Percentiles rank a stretch among this genome's conserved stretches.
phyloP scores from a whole-genome alignment of 1,140 invertebrate genomes.

The Temnothorax nylanderi region DNA sequence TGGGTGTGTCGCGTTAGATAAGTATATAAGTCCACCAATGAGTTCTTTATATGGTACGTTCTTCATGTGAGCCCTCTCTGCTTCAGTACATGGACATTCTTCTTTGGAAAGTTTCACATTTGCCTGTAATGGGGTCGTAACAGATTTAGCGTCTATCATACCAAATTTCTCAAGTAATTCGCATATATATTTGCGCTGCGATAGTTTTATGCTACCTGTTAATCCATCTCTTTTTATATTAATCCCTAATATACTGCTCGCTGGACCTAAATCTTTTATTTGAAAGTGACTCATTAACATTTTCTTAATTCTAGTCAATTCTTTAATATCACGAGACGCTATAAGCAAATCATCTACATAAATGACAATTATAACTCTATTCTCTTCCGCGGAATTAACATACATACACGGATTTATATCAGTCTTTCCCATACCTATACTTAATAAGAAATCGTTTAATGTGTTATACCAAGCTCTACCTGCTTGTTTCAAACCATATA shows the following conservation, averaged over 20 bases:
- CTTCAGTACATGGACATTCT: neutral
- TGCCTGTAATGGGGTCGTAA: constrained; percentile 66
- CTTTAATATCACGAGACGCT: neutral
- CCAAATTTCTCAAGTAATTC: constrained; percentile 43
- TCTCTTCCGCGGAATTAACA: neutral
- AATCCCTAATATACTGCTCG: constrained; percentile 26
- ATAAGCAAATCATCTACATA: constrained; percentile 63
- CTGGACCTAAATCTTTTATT: too few relatives aligned
- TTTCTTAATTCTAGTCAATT: constrained; percentile 30
- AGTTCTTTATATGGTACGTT: constrained; percentile 76
- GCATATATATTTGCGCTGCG: constrained; percentile 53
- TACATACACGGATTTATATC: neutral
- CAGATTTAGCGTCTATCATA: constrained; percentile 63
- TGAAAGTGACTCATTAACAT: neutral
- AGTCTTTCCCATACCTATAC: neutral
- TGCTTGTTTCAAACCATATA: neutral
- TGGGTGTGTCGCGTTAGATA: constrained; percentile 81
- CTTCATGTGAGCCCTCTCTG: constrained; percentile 14
- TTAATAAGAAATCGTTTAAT: neutral
- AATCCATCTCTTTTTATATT: constrained; percentile 8
- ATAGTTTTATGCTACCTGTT: constrained; percentile 10
- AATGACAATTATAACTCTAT: constrained; percentile 7
- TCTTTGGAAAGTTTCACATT: neutral
- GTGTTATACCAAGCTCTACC: neutral
- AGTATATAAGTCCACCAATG: constrained; percentile 83